Conservation (phyloP, 2,797 vertebrate species). For the Aulostomus chinensis region DNA sequence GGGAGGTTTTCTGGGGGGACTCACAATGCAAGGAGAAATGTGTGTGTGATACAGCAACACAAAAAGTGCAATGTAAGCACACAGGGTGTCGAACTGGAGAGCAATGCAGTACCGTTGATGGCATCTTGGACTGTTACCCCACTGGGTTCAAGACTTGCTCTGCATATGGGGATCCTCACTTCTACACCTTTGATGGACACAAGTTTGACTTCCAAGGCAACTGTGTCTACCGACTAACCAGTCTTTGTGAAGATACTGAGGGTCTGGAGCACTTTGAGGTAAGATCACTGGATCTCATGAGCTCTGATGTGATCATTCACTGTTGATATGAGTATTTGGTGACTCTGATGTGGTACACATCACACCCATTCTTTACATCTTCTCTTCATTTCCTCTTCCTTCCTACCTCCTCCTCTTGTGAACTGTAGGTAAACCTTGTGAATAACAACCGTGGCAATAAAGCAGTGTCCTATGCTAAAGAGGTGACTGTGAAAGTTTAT, state of each 20-base stretch:
- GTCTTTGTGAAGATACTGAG: slow-evolving; percentile 1
- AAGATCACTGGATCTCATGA: no score
- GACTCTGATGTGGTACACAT: no score
- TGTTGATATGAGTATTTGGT: no score
- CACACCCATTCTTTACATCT: no score
- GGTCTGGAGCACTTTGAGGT: slow-evolving; percentile 26
- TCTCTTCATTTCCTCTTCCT: background rate
- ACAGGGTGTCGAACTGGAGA: background rate
- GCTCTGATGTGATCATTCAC: no score
- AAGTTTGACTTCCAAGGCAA: slow-evolving; percentile 35
- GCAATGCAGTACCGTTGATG: slow-evolving; percentile 5
- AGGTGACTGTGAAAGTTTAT: slow-evolving; percentile 25
- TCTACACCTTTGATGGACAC: slow-evolving; percentile 2
- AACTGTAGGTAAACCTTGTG: slow-evolving; percentile 19
- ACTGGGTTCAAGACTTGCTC: slow-evolving; percentile 6
- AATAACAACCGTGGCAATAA: slow-evolving; percentile 31
- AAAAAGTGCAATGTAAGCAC: background rate
- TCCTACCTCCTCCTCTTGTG: background rate
- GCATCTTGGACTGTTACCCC: slow-evolving; percentile 27
- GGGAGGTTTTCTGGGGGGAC: slow-evolving; percentile 20
- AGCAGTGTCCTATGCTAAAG: slow-evolving; percentile 20
- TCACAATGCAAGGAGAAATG: slow-evolving; percentile 11
- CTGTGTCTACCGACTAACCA: slow-evolving; percentile 28
- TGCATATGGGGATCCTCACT: slow-evolving; percentile 21
- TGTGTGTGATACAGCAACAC: slow-evolving; percentile 14